Conservation (phyloP, 2,113 vertebrate genomes). For the Budorcas taxicolor region DNA sequence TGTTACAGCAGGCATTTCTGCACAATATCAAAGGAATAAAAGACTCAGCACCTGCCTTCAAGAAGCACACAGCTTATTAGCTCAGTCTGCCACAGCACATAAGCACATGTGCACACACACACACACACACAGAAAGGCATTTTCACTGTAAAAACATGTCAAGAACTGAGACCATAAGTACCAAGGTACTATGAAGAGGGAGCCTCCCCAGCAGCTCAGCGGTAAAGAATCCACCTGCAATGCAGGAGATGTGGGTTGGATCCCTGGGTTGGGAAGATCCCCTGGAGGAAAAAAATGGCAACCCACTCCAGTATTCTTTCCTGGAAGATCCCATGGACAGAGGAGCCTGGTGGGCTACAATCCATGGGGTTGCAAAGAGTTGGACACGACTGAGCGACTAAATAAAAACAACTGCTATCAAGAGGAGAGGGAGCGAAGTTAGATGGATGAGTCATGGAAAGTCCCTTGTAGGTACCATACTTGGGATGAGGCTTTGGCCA, state of each 20-base stretch:
- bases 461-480: background rate
- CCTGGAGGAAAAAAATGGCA: background rate
- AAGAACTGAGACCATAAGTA: background rate
- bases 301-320: background rate
- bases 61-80: background rate
- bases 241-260: background rate
- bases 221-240: background rate
- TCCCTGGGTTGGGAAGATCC: background rate
- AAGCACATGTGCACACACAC: rapidly evolving
- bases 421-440: background rate
- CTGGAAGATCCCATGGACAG: background rate
- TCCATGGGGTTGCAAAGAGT: background rate
- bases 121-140: background rate
- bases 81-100: background rate
- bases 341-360: background rate
- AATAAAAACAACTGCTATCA: background rate
- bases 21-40: background rate
- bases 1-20: background rate
- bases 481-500: background rate
- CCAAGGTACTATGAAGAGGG: background rate
- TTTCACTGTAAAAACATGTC: background rate
- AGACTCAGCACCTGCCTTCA: background rate
- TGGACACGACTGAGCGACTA: rapidly evolving
- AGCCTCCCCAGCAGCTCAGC: background rate
- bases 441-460: background rate